phyloP scores from a whole-genome alignment of 1,140 invertebrate genomes.

The Heliothis subflexa region DNA sequence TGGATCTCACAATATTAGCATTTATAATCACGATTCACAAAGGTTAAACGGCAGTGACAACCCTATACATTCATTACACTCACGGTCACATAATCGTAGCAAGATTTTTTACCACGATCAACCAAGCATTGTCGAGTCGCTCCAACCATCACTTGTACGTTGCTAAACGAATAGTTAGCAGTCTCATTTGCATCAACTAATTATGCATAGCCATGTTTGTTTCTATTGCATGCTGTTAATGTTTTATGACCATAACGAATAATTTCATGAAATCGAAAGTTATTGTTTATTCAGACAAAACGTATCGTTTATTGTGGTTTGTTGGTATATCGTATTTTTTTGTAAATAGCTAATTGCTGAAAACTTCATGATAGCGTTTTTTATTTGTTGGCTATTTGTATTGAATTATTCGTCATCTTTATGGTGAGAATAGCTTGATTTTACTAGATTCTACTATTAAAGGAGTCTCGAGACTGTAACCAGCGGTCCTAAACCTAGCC shows the following conservation, averaged over 20 bases:
- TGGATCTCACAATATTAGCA: neutral
- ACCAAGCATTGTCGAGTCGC: constrained; percentile 8
- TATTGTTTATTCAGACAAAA: constrained; percentile 10
- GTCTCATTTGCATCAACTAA: constrained; percentile 6
- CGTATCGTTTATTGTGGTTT: neutral
- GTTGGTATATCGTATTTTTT: neutral
- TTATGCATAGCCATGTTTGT: constrained; percentile 2
- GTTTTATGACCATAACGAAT: constrained; percentile 19
- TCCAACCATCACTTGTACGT: neutral
- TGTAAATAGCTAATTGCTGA: neutral
- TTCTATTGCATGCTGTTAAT: constrained; percentile 33
- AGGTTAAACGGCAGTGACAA: neutral
- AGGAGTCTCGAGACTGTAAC: too few relatives aligned
- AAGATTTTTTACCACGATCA: constrained; percentile 37
- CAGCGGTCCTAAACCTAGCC: too few relatives aligned
- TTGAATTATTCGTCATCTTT: too few relatives aligned
- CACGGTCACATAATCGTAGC: constrained; percentile 7
- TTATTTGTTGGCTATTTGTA: too few relatives aligned
- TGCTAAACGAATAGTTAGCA: neutral
- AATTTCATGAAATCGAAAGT: constrained; percentile 31
- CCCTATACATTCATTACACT: constrained; percentile 24
- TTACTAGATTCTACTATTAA: too few relatives aligned
- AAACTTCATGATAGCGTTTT: too few relatives aligned
- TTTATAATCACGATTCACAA: neutral
- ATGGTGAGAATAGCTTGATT: too few relatives aligned